phyloP scores from a whole-genome alignment of 1,140 invertebrate species.

The Neoseiulus cucumeris region DNA sequence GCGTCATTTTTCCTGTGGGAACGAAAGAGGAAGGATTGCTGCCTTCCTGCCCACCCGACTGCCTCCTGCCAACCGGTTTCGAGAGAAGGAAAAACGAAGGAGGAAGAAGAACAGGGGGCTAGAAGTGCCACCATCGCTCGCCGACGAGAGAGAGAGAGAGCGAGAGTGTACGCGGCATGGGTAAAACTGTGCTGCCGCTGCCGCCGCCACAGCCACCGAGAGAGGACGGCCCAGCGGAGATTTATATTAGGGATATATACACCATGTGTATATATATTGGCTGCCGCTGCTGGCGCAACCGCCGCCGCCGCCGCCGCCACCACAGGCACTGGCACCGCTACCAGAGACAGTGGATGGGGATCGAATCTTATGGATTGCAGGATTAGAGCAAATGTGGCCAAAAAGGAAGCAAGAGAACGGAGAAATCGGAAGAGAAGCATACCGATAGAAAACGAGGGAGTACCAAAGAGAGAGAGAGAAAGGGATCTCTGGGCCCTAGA shows the following conservation, averaged over 20 bases:
- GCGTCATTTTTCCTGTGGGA: conserved; percentile 11
- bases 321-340: not conserved
- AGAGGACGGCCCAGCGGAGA: not conserved
- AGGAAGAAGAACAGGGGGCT: not conserved
- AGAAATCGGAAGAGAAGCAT: not conserved
- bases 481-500: not conserved
- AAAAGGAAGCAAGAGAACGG: not conserved
- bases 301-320: not conserved
- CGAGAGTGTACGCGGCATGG: not conserved
- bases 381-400: conserved; percentile 11
- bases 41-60: not conserved
- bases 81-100: not conserved
- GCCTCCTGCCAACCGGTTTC: not conserved
- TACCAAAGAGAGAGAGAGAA: not conserved
- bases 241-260: conserved; percentile 11
- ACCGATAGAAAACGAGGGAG: not conserved
- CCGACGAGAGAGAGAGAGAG: not conserved
- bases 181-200: not conserved
- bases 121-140: not conserved
- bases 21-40: not conserved
- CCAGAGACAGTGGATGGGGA: not conserved
- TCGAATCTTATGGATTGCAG: conserved; percentile 11
- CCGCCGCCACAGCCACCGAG: not conserved
- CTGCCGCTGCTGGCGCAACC: not conserved
- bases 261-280: conserved; percentile 11